These are phyloP conservation scores for Leptopilina syphax DNA, from an alignment of 2,888 invertebrate species.

Conservation along the genomic window DNA sequence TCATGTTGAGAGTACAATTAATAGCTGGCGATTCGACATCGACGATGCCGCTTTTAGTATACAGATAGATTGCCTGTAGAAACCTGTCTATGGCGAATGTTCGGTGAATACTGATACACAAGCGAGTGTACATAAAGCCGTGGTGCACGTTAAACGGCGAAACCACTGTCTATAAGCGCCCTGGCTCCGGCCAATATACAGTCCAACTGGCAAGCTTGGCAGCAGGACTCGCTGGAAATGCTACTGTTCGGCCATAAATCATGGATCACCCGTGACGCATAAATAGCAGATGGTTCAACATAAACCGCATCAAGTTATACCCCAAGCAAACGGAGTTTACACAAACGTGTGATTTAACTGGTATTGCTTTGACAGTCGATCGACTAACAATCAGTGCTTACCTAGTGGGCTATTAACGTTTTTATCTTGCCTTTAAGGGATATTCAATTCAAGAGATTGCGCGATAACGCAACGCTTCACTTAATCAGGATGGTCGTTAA, in stretches of 20 bases:
- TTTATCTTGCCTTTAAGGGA: too few species aligned
- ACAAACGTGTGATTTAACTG: slow-evolving; percentile 4
- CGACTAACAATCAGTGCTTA: background rate
- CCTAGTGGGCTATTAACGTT: too few species aligned
- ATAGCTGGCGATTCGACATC: background rate
- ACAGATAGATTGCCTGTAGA: slow-evolving; percentile 11
- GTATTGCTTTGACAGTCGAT: slow-evolving; percentile 1
- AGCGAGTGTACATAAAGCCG: background rate
- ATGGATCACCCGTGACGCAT: slow-evolving; percentile 14
- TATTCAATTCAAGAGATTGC: too few species aligned
- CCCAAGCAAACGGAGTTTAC: background rate
- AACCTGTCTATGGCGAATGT: slow-evolving; percentile 9
- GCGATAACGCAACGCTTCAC: too few species aligned
- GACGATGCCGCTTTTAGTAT: background rate
- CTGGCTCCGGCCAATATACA: slow-evolving; percentile 10
- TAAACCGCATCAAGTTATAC: slow-evolving; percentile 11
- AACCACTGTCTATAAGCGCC: slow-evolving; percentile 5
- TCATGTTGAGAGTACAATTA: slow-evolving; percentile 1
- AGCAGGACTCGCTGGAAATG: background rate
- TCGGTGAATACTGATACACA: slow-evolving; percentile 7
- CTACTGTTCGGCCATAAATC: slow-evolving; percentile 8
- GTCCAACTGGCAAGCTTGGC: background rate
- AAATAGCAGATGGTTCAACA: slow-evolving; percentile 4
- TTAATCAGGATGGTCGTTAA: too few species aligned
- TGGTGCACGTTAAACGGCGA: background rate